A percentile compares a stretch with the other conserved stretches of the same genome.
Conservation (phyloP, 2,113 vertebrate genomes). For the Pseudorectes ferrugineus region DNA sequence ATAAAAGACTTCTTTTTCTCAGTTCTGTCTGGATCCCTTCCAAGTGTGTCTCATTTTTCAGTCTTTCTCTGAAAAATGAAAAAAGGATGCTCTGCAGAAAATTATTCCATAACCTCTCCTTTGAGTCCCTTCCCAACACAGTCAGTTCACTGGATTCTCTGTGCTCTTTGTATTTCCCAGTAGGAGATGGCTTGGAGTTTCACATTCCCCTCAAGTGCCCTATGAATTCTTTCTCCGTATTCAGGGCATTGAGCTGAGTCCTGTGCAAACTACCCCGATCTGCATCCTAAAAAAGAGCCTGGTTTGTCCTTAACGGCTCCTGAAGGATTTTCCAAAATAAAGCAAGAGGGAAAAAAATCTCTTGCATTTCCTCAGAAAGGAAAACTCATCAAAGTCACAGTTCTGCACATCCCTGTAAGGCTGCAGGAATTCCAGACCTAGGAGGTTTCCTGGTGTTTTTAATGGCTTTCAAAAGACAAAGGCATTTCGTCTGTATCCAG, state of each 20-base stretch:
- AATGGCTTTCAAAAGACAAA: neutral
- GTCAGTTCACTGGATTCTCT: neutral
- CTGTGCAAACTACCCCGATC: neutral
- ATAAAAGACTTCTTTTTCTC: neutral
- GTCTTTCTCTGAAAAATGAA: neutral
- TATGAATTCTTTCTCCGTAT: neutral
- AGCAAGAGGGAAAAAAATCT: neutral
- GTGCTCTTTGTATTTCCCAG: slow-evolving; percentile 1
- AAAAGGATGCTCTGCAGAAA: slow-evolving; percentile 5
- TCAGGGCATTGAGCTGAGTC: neutral
- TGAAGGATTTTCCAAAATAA: neutral
- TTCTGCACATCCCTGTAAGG: neutral
- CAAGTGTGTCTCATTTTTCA: slow-evolving; percentile 15
- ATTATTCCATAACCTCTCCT: neutral
- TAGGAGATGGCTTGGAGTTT: neutral
- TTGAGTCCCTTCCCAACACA: neutral
- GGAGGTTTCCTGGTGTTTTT: neutral
- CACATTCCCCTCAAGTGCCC: neutral
- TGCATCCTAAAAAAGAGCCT: neutral
- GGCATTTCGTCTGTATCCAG: neutral
- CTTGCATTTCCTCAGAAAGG: neutral
- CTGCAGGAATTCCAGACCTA: neutral
- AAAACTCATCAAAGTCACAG: neutral
- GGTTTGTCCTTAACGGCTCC: neutral
- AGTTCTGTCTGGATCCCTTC: neutral